A percentile compares a stretch with the other conserved stretches of the same genome.
These are phyloP conservation scores for Anastrepha obliqua DNA, from an alignment of 1,140 invertebrate species.

Conservation along the genomic window DNA sequence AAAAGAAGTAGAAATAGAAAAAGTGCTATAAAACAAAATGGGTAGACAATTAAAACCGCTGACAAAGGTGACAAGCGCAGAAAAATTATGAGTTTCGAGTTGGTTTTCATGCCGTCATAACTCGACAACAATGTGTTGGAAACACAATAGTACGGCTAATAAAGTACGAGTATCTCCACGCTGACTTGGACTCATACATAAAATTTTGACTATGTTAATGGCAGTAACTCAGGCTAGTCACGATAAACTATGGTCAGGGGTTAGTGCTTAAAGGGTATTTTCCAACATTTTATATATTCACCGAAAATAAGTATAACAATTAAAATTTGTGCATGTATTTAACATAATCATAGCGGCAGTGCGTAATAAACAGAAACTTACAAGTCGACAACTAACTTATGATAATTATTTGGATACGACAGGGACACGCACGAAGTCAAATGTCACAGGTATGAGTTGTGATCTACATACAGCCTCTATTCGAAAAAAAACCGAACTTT, in stretches of 20 bases:
- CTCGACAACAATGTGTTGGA: background rate
- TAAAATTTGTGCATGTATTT: slow-evolving; percentile 25
- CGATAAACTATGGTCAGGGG: background rate
- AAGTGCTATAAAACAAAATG: slow-evolving; percentile 40
- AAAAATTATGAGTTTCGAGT: slow-evolving; percentile 55
- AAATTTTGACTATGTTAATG: background rate
- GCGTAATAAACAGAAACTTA: background rate
- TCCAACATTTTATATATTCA: slow-evolving; percentile 1
- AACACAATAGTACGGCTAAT: background rate
- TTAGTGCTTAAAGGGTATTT: slow-evolving; percentile 10
- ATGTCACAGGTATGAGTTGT: background rate
- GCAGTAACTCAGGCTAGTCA: slow-evolving; percentile 9
- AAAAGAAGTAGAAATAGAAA: background rate
- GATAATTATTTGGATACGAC: background rate
- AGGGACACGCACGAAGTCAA: background rate
- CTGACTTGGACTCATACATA: background rate
- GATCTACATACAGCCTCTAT: background rate
- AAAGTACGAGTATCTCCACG: too few relatives aligned
- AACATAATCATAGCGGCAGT: slow-evolving; percentile 15
- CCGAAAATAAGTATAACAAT: slow-evolving; percentile 41
- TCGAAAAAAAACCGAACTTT: background rate
- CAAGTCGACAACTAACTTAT: background rate
- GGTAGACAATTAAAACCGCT: slow-evolving; percentile 52
- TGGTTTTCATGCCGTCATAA: background rate
- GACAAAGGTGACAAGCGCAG: slow-evolving; percentile 57